Evolutionary conservation across 2,113 vertebrate genomes (phyloP).

Genomic region (Lycocorax pyrrhopterus): DNA sequence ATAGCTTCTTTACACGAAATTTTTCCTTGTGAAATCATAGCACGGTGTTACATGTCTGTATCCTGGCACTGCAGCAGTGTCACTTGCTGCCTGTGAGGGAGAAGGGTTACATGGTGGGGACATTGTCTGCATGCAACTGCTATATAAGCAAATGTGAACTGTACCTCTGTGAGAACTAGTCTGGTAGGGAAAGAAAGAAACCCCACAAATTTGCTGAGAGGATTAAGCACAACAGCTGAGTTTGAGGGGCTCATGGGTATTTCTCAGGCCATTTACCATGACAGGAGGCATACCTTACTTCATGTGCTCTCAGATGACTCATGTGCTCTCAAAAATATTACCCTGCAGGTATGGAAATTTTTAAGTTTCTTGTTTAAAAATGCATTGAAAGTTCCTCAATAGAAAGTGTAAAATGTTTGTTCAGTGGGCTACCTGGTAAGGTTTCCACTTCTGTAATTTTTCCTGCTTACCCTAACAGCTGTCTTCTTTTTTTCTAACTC

Average conservation of each 20-base stretch:
- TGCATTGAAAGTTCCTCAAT: neutral
- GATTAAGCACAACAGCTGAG: neutral
- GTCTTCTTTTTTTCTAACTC: neutral
- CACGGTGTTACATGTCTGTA: fast-evolving
- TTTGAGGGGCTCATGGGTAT: fast-evolving
- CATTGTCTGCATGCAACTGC: neutral
- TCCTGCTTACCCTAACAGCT: neutral
- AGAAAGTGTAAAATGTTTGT: neutral
- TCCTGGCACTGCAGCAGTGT: neutral
- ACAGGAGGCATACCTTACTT: neutral
- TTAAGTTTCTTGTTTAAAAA: neutral
- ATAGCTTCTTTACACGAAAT: neutral
- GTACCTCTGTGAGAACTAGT: neutral
- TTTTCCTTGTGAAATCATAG: neutral
- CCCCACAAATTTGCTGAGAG: neutral
- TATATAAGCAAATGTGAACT: neutral
- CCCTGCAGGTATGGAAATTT: neutral
- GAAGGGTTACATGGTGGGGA: fast-evolving
- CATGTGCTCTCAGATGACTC: neutral
- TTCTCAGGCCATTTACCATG: neutral
- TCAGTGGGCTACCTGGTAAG: neutral
- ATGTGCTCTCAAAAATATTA: neutral
- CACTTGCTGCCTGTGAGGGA: neutral
- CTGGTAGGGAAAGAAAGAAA: neutral
- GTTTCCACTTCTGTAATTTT: neutral